These are phyloP conservation scores for Anolis sagrei DNA, from an alignment of 2,113 vertebrate species.

Conservation along the genomic window DNA sequence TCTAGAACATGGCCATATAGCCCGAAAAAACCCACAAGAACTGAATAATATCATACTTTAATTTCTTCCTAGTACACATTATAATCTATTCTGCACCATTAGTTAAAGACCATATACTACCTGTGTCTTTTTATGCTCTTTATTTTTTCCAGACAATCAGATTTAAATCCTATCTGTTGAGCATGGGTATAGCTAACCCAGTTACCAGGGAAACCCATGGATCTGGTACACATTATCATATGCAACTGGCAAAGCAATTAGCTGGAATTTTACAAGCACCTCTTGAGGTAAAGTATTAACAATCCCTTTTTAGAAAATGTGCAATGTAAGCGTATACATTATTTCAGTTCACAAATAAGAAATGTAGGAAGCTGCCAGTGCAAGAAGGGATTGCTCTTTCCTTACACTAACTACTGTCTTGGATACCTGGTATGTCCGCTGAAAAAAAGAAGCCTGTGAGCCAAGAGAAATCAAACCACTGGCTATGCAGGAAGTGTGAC, in stretches of 20 bases:
- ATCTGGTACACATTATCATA: constrained; percentile 95
- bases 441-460: too few relatives aligned
- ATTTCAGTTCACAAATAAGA: background rate
- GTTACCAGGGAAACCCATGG: constrained; percentile 94
- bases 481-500: too few relatives aligned
- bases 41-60: too few relatives aligned
- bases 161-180: constrained; percentile 97
- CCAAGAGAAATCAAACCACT: too few relatives aligned
- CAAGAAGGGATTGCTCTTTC: background rate
- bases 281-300: constrained; percentile 81
- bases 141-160: constrained; percentile 86
- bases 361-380: background rate
- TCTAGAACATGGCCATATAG: too few relatives aligned
- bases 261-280: constrained; percentile 90
- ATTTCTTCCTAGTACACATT: background rate
- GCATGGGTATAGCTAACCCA: constrained; percentile 97
- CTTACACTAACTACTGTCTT: background rate
- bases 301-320: background rate
- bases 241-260: constrained; percentile 94
- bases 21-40: too few relatives aligned
- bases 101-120: background rate
- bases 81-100: background rate
- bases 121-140: background rate
- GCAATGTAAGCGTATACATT: background rate
- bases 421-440: too few relatives aligned